A percentile compares a stretch with the other conserved stretches of the same genome.
phyloP scores from a whole-genome alignment of 2,113 vertebrate species.

The Danionella cerebrum region DNA sequence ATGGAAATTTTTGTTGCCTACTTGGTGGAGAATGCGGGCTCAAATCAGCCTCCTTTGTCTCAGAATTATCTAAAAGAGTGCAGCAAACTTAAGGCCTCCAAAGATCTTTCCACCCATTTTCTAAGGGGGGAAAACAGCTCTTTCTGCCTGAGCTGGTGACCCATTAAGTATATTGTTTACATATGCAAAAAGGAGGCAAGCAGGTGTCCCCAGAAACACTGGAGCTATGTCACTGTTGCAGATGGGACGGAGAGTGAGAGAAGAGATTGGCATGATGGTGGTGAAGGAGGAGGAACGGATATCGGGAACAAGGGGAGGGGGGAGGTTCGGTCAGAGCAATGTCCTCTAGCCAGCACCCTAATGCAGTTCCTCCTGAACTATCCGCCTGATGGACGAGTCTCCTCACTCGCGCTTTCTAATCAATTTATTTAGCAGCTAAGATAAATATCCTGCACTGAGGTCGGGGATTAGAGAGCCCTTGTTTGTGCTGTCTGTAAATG shows the following conservation, averaged over 20 bases:
- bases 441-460: conserved; percentile 41
- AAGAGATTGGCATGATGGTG: background rate
- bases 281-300: conserved; percentile 2
- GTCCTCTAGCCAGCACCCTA: conserved; percentile 39
- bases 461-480: conserved; percentile 31
- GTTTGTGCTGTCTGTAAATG: conserved; percentile 26
- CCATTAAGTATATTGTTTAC: conserved; percentile 54
- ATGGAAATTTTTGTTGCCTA: conserved; percentile 33
- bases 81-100: conserved; percentile 34
- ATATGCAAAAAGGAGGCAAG: conserved; percentile 51
- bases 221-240: conserved; percentile 36
- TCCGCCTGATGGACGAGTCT: conserved; percentile 36
- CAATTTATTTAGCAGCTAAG: conserved; percentile 45
- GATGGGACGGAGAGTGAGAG: background rate
- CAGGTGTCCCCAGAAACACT: conserved; percentile 47
- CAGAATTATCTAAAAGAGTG: conserved; percentile 45
- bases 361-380: conserved; percentile 31
- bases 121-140: conserved; percentile 40
- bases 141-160: conserved; percentile 48
- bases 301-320: background rate
- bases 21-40: conserved; percentile 36
- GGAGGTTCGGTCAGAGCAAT: conserved; percentile 1
- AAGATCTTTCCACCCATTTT: conserved; percentile 37
- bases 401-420: conserved; percentile 40
- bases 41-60: conserved; percentile 48